Evolutionary conservation across 2,888 invertebrate genomes (phyloP), one percentile per base, ranked within the genome.

Genomic region (Megaustenia siamemsis): DNA sequence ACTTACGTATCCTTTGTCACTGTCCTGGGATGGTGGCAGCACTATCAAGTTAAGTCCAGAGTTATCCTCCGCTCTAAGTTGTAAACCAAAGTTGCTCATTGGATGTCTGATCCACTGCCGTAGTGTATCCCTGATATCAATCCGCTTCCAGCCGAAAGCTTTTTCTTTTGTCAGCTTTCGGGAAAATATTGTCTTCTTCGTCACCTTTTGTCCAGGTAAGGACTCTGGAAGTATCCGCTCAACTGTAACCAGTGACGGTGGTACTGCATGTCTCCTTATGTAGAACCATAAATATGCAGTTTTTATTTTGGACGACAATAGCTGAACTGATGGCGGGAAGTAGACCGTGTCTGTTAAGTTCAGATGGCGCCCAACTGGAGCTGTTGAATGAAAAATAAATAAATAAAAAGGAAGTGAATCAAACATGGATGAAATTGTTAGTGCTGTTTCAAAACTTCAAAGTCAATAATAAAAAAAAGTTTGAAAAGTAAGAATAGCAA

Each of bases 241-340:
- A 38, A 83, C 40, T 1, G 43, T 63, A 21, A 66, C 24, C 24
- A 24, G 69, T 24, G 69, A 32, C 18, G 40, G 10, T 28, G 49
- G 35, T 2, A 32, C 28, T 5, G 63, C 56, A 21, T 28, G 43
- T 53, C 73, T 88, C 38, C 88, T 81, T 10, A 91, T 86, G 84
- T 91, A 91, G 49, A 91, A 86, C 91, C 91, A 91, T 24, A 92
- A 82, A 10, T 87, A 85, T 0, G 91, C 91, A 45, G 89, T 90
- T 78, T 88, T 86, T 63, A 91, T 87, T 49, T 87, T 86, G 35
- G 89, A 83, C 12, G 89, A 87, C 28, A 83, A 85, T 10, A 90
- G 87, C 21, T 90, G 69, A 28, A 56, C 24, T 18, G 84, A 71
- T 12, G 60, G 73, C 1, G 84, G 45, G 43, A 84, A 84, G 35